Evolutionary conservation across 2,113 vertebrate genomes (phyloP), one percentile per base, ranked within the genome.

Genomic region (Onychorhynchus coronatus): DNA sequence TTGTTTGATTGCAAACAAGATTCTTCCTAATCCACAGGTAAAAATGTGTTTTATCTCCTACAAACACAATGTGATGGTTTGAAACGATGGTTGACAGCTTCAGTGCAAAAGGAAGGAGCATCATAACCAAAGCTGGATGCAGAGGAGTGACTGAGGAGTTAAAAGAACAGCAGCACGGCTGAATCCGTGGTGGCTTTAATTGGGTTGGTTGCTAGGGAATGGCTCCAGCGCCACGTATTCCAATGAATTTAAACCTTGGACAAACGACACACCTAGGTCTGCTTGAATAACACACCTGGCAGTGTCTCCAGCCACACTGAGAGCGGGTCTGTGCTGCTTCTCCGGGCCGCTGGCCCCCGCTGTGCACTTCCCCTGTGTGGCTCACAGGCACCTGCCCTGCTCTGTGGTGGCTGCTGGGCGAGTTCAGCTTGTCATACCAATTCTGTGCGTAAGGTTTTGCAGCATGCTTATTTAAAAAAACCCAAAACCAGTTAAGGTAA

Each of bases 191-290:
- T 96, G 93, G 89, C 91, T 97, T 97, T 98, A 97, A 97, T 97
- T 97, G 96, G 82, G 87, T 83, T 85, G 83, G 97, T 98, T 98
- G 97, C 97, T 98, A 97, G 95, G 97, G 73, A 94, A 95, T 97
- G 91, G 77, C 75, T 91, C 94, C 50, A 65, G n/a, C 85, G 93
- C 70, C 39, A 3, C 16, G 41, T 68, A 49, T 91, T 91, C 81
- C 65, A 80, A 7, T 79, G 55, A 91, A 94, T 85, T 92, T 75
- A 56, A 88, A 46, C 12, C 23, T 15, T 93, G 95, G 94, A 88
- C 39, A 37, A 95, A 93, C 88, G 87, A 83, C 70, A 13, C 82
- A 91, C 86, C 63, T 84, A 70, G 61, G 65, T 97, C 78, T 95
- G 83, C 89, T 77, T 12, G 75, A 77, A 85, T 78, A 37, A 68